Percentiles rank a stretch among this genome's conserved stretches.
Evolutionary conservation across 2,113 vertebrate genomes (phyloP).

Genomic region (Chloroceryle aenea): DNA sequence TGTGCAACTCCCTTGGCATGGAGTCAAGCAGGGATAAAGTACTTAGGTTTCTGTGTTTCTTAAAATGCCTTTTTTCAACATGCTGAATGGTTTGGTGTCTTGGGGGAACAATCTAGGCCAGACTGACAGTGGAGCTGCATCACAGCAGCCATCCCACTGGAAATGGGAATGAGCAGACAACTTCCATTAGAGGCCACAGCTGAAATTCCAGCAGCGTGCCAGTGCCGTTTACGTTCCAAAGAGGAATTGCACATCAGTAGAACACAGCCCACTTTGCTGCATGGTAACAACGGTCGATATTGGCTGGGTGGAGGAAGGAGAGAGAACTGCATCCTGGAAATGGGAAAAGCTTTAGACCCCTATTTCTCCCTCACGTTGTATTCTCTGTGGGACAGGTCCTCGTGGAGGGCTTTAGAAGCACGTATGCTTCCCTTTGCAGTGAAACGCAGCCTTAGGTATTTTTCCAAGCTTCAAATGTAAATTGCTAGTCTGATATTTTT

Average conservation of each 20-base stretch:
- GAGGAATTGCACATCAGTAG: neutral
- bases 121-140: slow-evolving; percentile 1
- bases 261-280: neutral
- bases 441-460: neutral
- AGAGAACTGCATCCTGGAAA: neutral
- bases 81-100: neutral
- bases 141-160: neutral
- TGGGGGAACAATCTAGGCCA: neutral
- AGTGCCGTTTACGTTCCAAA: neutral
- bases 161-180: slow-evolving; percentile 2
- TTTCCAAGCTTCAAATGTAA: neutral
- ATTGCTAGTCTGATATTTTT: neutral
- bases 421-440: neutral
- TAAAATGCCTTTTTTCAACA: slow-evolving; percentile 39
- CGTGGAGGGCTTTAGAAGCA: neutral
- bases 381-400: neutral
- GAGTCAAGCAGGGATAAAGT: slow-evolving; percentile 51
- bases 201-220: neutral
- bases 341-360: neutral
- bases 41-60: slow-evolving; percentile 2
- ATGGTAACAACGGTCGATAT: neutral
- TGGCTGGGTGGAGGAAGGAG: neutral
- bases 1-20: neutral
- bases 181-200: neutral
- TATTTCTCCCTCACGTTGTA: neutral